Evolutionary conservation across 2,888 invertebrate species (phyloP).

Genomic region (Phorcus lineatus): DNA sequence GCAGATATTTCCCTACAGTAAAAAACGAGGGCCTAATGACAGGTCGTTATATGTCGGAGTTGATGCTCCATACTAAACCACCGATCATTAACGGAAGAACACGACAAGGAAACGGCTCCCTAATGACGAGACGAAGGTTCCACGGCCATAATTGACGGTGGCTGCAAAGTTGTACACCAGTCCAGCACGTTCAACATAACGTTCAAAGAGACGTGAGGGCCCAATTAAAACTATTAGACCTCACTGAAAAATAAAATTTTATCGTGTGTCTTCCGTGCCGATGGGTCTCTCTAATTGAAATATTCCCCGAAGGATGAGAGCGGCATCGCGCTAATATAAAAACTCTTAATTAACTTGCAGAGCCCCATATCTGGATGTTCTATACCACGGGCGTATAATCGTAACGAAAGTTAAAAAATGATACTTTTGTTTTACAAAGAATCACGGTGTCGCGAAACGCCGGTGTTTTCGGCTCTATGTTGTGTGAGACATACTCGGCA

Average conservation of each 20-base stretch:
- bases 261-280: conserved; percentile 27
- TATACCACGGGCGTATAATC: too few species aligned
- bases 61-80: conserved; percentile 12
- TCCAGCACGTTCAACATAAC: conserved; percentile 17
- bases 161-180: background rate
- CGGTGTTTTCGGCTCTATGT: too few species aligned
- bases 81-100: conserved; percentile 18
- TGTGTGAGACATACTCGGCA: background rate
- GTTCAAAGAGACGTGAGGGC: conserved; percentile 20
- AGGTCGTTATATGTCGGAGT: conserved; percentile 10
- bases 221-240: conserved; percentile 29
- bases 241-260: conserved; percentile 27
- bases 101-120: conserved; percentile 1
- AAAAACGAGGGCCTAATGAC: conserved; percentile 15
- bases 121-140: conserved; percentile 18
- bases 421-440: too few species aligned
- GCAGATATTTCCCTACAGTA: conserved; percentile 9
- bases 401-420: too few species aligned
- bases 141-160: conserved; percentile 15
- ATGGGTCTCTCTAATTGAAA: conserved; percentile 25
- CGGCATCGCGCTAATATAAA: conserved; percentile 27
- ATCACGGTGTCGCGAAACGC: too few species aligned
- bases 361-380: background rate
- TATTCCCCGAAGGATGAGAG: background rate
- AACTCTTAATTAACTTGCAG: conserved; percentile 17